Base-by-base conservation (phyloP, 1,140 invertebrate species). In the Pseudomyrmex sp. region DNA sequence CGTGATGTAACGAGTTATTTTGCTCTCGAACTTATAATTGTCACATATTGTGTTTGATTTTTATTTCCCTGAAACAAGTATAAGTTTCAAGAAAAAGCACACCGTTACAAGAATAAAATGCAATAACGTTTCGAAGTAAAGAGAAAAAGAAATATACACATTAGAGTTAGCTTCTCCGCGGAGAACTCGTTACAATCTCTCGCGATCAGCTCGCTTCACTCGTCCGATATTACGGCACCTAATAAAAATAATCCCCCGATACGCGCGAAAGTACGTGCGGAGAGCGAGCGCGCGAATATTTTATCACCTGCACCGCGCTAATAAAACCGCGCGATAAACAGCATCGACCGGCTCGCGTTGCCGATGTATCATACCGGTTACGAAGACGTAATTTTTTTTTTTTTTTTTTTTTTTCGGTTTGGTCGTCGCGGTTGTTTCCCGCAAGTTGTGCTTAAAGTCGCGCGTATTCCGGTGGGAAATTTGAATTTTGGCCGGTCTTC, bases 401-500 rank as follows among this genome's bases (percentile, higher is more conserved):
- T 65, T 46, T 44, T 18, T 18, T 50, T 77, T 62, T 59, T 35
- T 65, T 46, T 44, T 18, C n/a, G n/a, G n/a, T 18, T 50, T 77
- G 65, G 61, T n/a, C 61, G 65, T 35, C 75, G 79, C 59, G 68
- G 80, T 87, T 88, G 86, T 88, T 88, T 88, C 82, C 69, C 75
- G 61, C 85, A 88, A 89, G 84, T 89, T 86, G 87, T 83, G 87
- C 73, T 88, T 84, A 88, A 89, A 89, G 87, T 89, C 85, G 84
- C 82, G 82, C 88, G 85, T 84, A 89, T 83, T 9, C 88, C 87
- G 75, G 73, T 86, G 88, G 88, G 88, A 89, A 89, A 89, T 89
- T 89, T 89, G 87, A 89, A 89, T 89, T 89, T 89, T 82, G 88
- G 87, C 82, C 75, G 65, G 87, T 88, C 85, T 89, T 89, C 75